Percentiles rank a stretch among this genome's conserved stretches.
Conservation (phyloP, 2,113 vertebrate genomes). For the Onychostoma macrolepis region DNA sequence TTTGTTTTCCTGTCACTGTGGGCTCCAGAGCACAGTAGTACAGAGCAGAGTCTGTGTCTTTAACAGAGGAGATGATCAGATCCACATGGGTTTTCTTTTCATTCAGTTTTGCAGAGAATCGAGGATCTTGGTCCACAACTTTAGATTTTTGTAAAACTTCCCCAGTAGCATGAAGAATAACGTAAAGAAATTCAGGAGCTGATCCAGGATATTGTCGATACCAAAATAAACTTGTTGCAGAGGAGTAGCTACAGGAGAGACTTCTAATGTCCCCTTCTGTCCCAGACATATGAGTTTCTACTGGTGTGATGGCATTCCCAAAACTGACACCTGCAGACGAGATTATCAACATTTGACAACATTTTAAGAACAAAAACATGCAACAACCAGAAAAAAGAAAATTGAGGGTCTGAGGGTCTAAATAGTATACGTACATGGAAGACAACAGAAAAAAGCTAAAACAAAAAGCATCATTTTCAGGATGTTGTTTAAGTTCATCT, state of each 20-base stretch:
- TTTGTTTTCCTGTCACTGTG: conserved; percentile 2
- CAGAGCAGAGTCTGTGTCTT: neutral
- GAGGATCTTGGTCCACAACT: neutral
- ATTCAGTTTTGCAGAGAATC: neutral
- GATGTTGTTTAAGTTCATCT: neutral
- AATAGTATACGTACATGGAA: neutral
- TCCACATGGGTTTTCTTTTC: neutral
- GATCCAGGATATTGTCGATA: neutral
- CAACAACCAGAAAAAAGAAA: neutral
- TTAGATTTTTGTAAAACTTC: neutral
- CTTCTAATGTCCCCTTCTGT: no score
- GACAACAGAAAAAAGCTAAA: neutral
- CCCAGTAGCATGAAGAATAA: neutral
- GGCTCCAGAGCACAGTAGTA: neutral
- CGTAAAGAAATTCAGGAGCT: neutral
- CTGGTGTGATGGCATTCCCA: no score
- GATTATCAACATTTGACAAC: no score
- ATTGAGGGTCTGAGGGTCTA: neutral
- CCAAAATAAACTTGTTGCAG: neutral
- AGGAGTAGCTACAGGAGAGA: no score
- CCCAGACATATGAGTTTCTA: no score
- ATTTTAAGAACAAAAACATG: no score
- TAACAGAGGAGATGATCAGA: neutral
- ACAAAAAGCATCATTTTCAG: neutral
- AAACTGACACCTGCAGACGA: no score